Evolutionary conservation across 2,113 vertebrate species (phyloP), one percentile per base, ranked within the genome.

Genomic region (Oplegnathus fasciatus): DNA sequence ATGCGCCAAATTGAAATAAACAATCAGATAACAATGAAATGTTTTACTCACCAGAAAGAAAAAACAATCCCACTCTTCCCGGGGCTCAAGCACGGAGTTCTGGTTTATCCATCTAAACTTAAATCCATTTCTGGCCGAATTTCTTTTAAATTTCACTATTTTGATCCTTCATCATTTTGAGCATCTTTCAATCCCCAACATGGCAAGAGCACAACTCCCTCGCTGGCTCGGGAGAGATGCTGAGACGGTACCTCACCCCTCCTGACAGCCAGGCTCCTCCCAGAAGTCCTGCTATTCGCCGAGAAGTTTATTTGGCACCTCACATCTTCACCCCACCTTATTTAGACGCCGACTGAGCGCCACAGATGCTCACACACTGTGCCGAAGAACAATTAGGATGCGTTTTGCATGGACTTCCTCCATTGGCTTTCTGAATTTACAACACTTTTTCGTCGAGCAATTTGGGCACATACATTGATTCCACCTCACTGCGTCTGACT

Each of bases 251-350:
- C 91, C 86, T 89, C 90, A 75, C 68, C 80, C 15, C 86, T 77
- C 87, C 83, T 68, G 83, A 66, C 83, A 67, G 66, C 70, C 74
- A 90, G 82, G 90, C 96, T 96, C 96, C 96, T 94, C 95, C 96
- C 95, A 93, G 85, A 93, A 83, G 78, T 90, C 87, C 72, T 86
- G 86, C 91, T 65, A 94, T 96, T 95, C 93, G 94, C 86, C 77
- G 67, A 92, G 83, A 92, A 90, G 83, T 92, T 91, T 88, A 81
- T 93, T 90, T 89, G 82, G 64, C 82, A 67, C 61, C 81, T 83
- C 65, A 78, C 80, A 79, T 88, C 68, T 84, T 83, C 89, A 85
- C 24, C 62, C 77, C 86, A 89, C 88, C 82, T 89, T 84, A 89
- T 89, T 92, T 78, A 82, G 80, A 87, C 71, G 6, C 37, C 20